Conservation (phyloP, 2,113 vertebrate species). For the Nipponia nippon region DNA sequence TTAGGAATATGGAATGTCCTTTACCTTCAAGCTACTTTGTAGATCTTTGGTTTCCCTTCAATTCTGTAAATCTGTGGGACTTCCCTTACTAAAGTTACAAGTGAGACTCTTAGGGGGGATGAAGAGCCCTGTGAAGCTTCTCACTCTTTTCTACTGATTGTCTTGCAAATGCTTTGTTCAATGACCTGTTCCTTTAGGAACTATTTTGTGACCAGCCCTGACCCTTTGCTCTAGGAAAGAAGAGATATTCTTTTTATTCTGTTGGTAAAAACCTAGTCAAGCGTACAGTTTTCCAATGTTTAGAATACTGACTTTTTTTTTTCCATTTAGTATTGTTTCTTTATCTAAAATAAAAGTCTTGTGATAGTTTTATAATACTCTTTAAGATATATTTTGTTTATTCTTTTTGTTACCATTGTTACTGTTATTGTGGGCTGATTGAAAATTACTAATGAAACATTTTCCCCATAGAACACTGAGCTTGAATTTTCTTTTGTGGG, state of each 20-base stretch:
- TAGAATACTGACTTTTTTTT: neutral
- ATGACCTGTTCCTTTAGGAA: neutral
- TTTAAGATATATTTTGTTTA: neutral
- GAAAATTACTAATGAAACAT: neutral
- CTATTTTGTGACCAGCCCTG: neutral
- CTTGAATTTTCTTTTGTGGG: neutral
- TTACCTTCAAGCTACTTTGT: neutral
- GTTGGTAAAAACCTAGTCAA: neutral
- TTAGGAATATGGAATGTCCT: neutral
- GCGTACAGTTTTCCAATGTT: neutral
- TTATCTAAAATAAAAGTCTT: neutral
- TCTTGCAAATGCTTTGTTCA: neutral
- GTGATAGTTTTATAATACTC: neutral
- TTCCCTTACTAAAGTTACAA: neutral
- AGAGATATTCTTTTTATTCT: neutral
- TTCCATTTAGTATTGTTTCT: neutral
- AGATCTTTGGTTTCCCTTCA: neutral
- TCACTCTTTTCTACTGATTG: neutral
- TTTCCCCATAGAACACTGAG: neutral
- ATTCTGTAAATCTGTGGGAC: neutral
- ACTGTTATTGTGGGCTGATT: neutral
- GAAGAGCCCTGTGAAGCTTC: neutral
- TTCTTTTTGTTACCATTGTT: neutral
- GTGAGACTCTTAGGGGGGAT: neutral
- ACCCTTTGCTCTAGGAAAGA: neutral